Conservation (phyloP, 2,113 vertebrate species). For the Perca flavescens region DNA sequence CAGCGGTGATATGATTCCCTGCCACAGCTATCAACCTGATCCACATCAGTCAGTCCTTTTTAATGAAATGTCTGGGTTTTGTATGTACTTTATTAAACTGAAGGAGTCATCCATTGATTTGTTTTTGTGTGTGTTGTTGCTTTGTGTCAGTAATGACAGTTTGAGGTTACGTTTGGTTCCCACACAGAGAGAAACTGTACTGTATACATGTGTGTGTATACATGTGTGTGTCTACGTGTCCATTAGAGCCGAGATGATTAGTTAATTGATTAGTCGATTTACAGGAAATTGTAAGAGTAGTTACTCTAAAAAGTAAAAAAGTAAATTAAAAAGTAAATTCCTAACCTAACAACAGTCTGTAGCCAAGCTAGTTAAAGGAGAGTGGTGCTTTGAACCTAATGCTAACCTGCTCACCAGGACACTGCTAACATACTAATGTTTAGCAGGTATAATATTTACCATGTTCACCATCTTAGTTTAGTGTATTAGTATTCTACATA, state of each 20-base stretch:
- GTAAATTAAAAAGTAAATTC: not conserved
- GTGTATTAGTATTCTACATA: not conserved
- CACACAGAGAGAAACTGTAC: not conserved
- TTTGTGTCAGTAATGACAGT: not conserved
- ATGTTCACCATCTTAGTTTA: not conserved
- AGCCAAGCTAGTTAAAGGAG: not conserved
- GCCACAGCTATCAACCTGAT: constrained; percentile 16
- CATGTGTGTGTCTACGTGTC: not conserved
- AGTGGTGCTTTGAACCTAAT: too few relatives aligned
- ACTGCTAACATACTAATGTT: constrained; percentile 2
- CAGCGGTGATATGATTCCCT: constrained; percentile 20
- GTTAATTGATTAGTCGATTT: not conserved
- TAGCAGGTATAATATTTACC: not conserved
- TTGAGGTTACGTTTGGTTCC: not conserved
- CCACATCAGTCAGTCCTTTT: constrained; percentile 39
- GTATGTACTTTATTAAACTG: constrained; percentile 65
- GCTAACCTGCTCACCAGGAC: not conserved
- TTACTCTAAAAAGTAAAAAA: too few relatives aligned
- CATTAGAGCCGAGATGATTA: not conserved
- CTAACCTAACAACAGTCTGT: not conserved
- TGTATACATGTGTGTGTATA: not conserved
- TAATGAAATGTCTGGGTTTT: constrained; percentile 67
- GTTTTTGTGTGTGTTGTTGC: constrained; percentile 18
- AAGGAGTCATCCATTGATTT: constrained; percentile 71
- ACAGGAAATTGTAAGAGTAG: not conserved